Percentiles rank a stretch among this genome's conserved stretches.
phyloP scores from a whole-genome alignment of 1,140 invertebrate genomes.

The Mamestra configurata region DNA sequence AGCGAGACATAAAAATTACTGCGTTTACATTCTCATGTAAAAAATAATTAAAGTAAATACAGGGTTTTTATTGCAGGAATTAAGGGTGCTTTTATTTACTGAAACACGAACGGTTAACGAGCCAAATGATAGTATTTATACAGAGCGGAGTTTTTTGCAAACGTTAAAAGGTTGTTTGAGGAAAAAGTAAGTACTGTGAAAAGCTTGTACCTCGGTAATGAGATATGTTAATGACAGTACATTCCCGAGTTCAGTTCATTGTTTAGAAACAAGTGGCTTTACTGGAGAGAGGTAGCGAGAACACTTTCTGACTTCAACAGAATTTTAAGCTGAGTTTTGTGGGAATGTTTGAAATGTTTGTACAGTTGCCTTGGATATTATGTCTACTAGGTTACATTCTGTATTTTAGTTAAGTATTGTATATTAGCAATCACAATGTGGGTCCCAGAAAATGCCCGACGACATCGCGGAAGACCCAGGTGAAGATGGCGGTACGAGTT shows the following conservation, averaged over 20 bases:
- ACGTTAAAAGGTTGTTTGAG: conserved; percentile 31
- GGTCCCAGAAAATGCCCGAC: too few relatives aligned
- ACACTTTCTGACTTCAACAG: background rate
- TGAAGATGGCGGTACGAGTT: too few relatives aligned
- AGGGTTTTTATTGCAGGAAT: conserved; percentile 33
- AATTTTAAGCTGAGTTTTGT: background rate
- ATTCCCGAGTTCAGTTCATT: conserved; percentile 35
- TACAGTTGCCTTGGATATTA: too few relatives aligned
- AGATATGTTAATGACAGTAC: conserved; percentile 52
- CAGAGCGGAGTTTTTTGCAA: conserved; percentile 19
- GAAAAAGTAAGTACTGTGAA: conserved; percentile 20
- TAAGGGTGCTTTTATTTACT: conserved; percentile 47
- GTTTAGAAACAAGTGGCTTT: conserved; percentile 38
- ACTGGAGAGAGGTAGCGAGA: background rate
- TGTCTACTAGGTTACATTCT: too few relatives aligned
- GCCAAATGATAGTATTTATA: conserved; percentile 44
- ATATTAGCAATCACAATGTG: too few relatives aligned
- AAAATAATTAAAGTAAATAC: conserved; percentile 52
- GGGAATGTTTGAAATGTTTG: background rate
- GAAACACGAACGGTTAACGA: conserved; percentile 39
- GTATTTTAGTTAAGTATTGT: background rate
- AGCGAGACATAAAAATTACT: conserved; percentile 41
- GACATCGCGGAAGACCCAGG: too few relatives aligned
- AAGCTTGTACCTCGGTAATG: conserved; percentile 21
- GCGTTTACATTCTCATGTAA: conserved; percentile 40